Evolutionary conservation across 2,797 vertebrate genomes (phyloP), one percentile per base, ranked within the genome.

Genomic region (Percopsis omiscomaycus): DNA sequence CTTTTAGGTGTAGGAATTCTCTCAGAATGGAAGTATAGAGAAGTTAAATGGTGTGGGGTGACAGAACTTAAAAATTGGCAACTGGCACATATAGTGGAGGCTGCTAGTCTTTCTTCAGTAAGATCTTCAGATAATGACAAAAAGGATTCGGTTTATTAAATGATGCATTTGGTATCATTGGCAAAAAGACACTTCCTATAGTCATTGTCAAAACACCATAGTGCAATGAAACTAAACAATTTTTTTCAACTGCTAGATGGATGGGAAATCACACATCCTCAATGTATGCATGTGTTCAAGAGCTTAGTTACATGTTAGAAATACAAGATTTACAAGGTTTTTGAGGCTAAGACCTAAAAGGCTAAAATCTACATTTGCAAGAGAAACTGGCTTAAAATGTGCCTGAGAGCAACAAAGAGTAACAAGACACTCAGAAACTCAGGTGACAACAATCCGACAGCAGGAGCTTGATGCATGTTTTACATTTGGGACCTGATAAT

Each of bases 281-380:
- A 76, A 76, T 67, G 55, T 81, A 27, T 66, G 58, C 15, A 46
- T 49, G 60, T 37, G 44, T 47, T 42, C 28, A 77, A 75, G 73
- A 86, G 87, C 81, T 83, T 88, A 83, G 75, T 85, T 88, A 84
- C 84, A 87, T 68, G 62, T 86, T 83, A 82, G 78, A 86, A 88
- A 83, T 88, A 86, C 86, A 87, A 78, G 0, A 88, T 91, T 86
- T 89, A 91, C 88, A 91, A 83, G 85, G 63, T 86, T 83, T 90
- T 89, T 88, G 88, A 91, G 88, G 90, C 88, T 74, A 89, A 86
- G 70, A 86, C 83, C 83, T 77, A 88, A 84, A 84, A 86, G 81
- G 79, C 74, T 86, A 84, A 86, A 82, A 82, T 90, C 82, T 89
- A 90, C 81, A 89, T 68, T 72, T 78, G 83, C 83, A 78, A 87